Base-by-base conservation (phyloP, 2,888 invertebrate species). In the Himalopsyche anomala region DNA sequence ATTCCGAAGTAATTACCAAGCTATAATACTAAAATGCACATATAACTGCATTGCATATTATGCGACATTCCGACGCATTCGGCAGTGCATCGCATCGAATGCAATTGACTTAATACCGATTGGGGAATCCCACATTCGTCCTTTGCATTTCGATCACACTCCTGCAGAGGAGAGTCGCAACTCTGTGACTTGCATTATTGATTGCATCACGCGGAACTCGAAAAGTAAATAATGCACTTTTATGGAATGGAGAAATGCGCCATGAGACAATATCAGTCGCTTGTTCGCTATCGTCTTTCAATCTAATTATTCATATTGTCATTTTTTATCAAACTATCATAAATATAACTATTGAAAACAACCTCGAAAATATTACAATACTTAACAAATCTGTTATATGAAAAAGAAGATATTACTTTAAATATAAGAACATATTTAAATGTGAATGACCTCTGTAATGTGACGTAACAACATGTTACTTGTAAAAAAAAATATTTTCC, bases 11-110 rank as follows among this genome's bases (percentile, higher is more conserved):
- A 74, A 74, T 74, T 74, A 74, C 74, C 2, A 4, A 11, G 62
- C 62, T 19, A 62, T 28, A 62, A 62, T 28, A 74, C 12, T 36
- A 74, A 36, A 74, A 74, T 74, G 74, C 62, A 36, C 74, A 74
- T 74, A 74, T 74, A 74, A 74, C 74, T 74, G 74, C 74, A 74
- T 74, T 28, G 28, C 62, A 62, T 28, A 62, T n/a, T 74, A 36
- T 74, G 74, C 36, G 74, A 74, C 74, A 74, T 74, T 74, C 74
- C 74, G 74, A 74, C 36, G 74, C 81, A 51, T 81, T 81, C 81
- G 81, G n/a, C 45, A 45, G 19, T 51, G 81, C 81, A 51, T 81
- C 81, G 51, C 42, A 40, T 81, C 81, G 81, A 81, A 45, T 51
- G 81, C 81, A 45, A 51, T 81, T 51, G 81, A 81, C 81, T 51